Conservation (phyloP, 2,888 invertebrate genomes). For the Drosophila fungiperda region DNA sequence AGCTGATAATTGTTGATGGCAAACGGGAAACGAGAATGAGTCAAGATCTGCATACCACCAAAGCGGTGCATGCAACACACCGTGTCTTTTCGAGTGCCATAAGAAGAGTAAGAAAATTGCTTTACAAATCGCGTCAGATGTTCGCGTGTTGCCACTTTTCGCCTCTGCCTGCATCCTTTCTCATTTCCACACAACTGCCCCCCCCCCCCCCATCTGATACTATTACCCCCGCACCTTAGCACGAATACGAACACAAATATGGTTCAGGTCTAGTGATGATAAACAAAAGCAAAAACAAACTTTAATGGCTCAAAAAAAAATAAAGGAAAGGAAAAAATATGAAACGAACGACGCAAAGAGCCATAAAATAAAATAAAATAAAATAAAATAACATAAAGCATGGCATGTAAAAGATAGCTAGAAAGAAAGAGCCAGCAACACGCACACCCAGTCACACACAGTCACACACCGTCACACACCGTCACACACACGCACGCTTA, state of each 20-base stretch:
- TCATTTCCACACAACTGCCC: background rate
- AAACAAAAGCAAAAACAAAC: slow-evolving; percentile 54
- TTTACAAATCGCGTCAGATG: slow-evolving; percentile 61
- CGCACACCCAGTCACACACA: background rate
- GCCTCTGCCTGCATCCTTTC: background rate
- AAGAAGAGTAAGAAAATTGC: slow-evolving; percentile 42
- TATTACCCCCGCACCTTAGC: background rate
- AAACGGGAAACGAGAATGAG: background rate
- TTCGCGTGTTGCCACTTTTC: slow-evolving; percentile 10
- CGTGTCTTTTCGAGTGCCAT: slow-evolving; percentile 29
- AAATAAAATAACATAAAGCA: slow-evolving; percentile 49
- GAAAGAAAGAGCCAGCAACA: slow-evolving; percentile 16
- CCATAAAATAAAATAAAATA: slow-evolving; percentile 55
- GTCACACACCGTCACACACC: background rate
- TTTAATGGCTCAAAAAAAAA: slow-evolving; percentile 57
- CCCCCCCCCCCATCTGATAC: background rate
- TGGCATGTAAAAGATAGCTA: slow-evolving; percentile 33
- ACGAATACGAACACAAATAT: slow-evolving; percentile 12
- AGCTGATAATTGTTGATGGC: too few species aligned
- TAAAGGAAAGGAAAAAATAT: slow-evolving; percentile 22
- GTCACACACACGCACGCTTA: slow-evolving; percentile 8
- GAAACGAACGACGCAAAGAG: slow-evolving; percentile 41
- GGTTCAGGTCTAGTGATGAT: slow-evolving; percentile 38
- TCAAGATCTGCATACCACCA: background rate
- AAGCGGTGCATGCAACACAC: background rate